Evolutionary conservation across 2,797 vertebrate genomes (phyloP), one percentile per base, ranked within the genome.

Genomic region (Protosalanx chinensis): DNA sequence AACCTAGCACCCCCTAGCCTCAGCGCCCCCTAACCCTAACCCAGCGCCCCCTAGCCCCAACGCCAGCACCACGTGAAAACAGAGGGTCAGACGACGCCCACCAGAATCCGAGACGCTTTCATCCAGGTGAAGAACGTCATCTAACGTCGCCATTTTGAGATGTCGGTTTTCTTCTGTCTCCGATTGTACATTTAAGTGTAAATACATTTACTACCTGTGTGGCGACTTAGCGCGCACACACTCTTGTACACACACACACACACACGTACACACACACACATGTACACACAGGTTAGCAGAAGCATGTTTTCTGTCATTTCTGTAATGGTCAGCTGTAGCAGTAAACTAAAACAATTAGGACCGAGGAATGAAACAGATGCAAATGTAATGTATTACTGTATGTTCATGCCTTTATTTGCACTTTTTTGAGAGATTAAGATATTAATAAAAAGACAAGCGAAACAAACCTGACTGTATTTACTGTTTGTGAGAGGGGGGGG

Each of bases 141-240:
- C 3, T 18, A 53, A 49, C 18, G 13, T 53, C 51, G 18, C 51
- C 51, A 53, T 53, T 72, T 49, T 18, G 49, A 51, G 58, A 53
- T 72, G 82, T 76, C 10, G 37, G 37, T 77, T 81, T 69, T 67
- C 76, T 78, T 80, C 74, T 68, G 20, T 71, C 77, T 83, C 79
- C 84, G 72, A 81, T 89, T 91, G 92, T 94, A 91, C 78, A 88
- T 91, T 86, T 89, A 78, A 88, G 85, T 92, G 89, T 92, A 88
- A 90, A 90, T 90, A 88, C 89, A 92, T 93, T 90, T 89, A 90
- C 86, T 82, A 90, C 88, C 88, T 82, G 87, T 91, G 73, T 70
- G 67, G 62, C 85, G 87, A 75, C 79, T 87, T 91, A 85, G 86
- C 74, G 73, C 86, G 82, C 83, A 66, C 57, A 72, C 56, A n/a